Evolutionary conservation across 2,797 vertebrate genomes (phyloP).

Genomic region (Cossypha polioptera): DNA sequence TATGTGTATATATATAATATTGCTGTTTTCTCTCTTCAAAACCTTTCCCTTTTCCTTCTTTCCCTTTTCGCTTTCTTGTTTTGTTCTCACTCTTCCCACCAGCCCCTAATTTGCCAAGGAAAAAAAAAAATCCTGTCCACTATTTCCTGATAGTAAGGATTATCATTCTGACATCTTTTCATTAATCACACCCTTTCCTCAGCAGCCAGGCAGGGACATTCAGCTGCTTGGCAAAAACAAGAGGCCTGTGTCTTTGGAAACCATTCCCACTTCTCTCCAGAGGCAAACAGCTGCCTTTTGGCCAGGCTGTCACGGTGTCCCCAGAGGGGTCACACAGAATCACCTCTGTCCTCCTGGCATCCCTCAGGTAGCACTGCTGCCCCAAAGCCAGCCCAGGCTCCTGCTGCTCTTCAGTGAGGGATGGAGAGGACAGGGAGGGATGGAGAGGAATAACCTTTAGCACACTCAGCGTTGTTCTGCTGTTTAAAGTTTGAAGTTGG

Average conservation of each 20-base stretch:
- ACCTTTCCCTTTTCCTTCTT: background rate
- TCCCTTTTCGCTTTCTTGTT: background rate
- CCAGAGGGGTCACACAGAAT: background rate
- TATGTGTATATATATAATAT: background rate
- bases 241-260: conserved; percentile 50
- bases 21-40: conserved; percentile 1
- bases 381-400: background rate
- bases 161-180: conserved; percentile 86
- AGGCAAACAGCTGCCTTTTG: background rate
- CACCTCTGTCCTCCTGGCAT: background rate
- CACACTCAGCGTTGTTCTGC: fast-evolving
- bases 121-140: conserved; percentile 48
- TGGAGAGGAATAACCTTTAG: background rate
- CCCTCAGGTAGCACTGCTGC: background rate
- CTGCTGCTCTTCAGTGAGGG: background rate
- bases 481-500: background rate
- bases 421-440: background rate
- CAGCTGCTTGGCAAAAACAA: conserved; percentile 66
- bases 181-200: conserved; percentile 85
- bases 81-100: background rate
- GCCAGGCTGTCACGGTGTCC: fast-evolving
- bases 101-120: background rate
- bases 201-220: conserved; percentile 67
- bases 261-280: background rate
- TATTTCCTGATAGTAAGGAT: conserved; percentile 84